A percentile compares a stretch with the other conserved stretches of the same genome.
phyloP scores from a whole-genome alignment of 2,797 vertebrate species.

The Salarias fasciatus region DNA sequence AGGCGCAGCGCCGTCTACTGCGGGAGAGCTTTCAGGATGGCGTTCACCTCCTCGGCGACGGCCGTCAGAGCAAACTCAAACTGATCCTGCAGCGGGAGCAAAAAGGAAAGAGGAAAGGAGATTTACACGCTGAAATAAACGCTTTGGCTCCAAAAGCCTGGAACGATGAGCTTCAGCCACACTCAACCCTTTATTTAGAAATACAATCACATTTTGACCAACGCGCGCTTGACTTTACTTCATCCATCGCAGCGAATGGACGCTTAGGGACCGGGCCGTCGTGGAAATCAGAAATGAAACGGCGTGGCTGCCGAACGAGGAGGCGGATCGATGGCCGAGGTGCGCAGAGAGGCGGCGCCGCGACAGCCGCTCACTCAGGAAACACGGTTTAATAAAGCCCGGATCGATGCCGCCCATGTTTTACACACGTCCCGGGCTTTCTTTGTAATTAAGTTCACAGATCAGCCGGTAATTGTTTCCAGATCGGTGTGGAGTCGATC shows the following conservation, averaged over 20 bases:
- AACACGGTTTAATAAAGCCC: constrained; percentile 57
- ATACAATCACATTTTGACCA: too few relatives aligned
- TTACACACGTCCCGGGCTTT: constrained; percentile 36
- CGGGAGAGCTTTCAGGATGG: constrained; percentile 93
- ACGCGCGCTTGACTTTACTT: too few relatives aligned
- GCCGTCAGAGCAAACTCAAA: constrained; percentile 97
- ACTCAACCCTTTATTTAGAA: too few relatives aligned
- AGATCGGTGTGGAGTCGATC: neutral
- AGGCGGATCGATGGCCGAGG: too few relatives aligned
- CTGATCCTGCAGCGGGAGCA: constrained; percentile 88
- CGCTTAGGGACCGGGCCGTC: too few relatives aligned
- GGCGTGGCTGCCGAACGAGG: too few relatives aligned
- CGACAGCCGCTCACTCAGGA: constrained; percentile 39
- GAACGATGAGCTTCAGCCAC: too few relatives aligned
- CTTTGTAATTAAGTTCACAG: constrained; percentile 50
- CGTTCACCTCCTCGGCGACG: constrained; percentile 96
- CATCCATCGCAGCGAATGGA: too few relatives aligned
- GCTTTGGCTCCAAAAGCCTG: too few relatives aligned
- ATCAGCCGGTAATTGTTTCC: constrained; percentile 48
- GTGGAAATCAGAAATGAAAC: too few relatives aligned
- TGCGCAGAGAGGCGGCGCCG: neutral
- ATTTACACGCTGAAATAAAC: too few relatives aligned
- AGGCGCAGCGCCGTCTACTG: constrained; percentile 83
- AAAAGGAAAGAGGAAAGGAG: neutral
- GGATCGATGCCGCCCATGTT: constrained; percentile 50